Percentiles rank a stretch among this genome's conserved stretches.
Evolutionary conservation across 2,113 vertebrate species (phyloP).

Genomic region (Periophthalmodon schlosseri): DNA sequence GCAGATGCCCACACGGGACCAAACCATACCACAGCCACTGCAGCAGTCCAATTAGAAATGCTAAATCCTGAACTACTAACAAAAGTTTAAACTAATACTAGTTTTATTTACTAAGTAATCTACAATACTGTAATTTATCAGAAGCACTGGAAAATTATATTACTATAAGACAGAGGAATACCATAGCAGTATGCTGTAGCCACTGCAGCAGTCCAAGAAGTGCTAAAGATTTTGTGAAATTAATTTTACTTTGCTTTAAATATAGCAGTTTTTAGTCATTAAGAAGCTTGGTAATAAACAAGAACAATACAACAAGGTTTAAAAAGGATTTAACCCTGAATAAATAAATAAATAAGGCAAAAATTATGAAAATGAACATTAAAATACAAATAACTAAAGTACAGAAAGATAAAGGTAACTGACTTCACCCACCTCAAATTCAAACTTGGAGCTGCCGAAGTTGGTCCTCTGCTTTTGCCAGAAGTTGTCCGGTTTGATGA

Average conservation of each 20-base stretch:
- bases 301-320: not conserved
- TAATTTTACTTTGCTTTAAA: not conserved
- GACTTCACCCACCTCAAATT: slow-evolving; percentile 88
- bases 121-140: not conserved
- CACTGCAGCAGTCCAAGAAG: not conserved
- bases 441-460: slow-evolving; percentile 98
- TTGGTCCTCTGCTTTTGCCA: slow-evolving; percentile 99
- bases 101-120: not conserved
- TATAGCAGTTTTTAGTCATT: not conserved
- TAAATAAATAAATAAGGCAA: not conserved
- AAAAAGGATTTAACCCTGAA: not conserved
- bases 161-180: slow-evolving; percentile 3
- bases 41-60: slow-evolving; percentile 58
- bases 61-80: slow-evolving; percentile 30
- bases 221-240: not conserved
- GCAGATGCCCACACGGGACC: slow-evolving; percentile 64
- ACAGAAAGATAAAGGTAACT: not conserved
- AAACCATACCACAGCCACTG: slow-evolving; percentile 56
- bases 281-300: not conserved
- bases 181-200: not conserved
- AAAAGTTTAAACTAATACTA: slow-evolving; percentile 16
- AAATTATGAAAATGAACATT: not conserved
- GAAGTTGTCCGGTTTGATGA: slow-evolving; percentile 99
- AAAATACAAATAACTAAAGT: not conserved
- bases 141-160: not conserved